A percentile compares a stretch with the other conserved stretches of the same genome.
Conservation (phyloP, 1,140 invertebrate species). For the Stegodyphus mimosarum region DNA sequence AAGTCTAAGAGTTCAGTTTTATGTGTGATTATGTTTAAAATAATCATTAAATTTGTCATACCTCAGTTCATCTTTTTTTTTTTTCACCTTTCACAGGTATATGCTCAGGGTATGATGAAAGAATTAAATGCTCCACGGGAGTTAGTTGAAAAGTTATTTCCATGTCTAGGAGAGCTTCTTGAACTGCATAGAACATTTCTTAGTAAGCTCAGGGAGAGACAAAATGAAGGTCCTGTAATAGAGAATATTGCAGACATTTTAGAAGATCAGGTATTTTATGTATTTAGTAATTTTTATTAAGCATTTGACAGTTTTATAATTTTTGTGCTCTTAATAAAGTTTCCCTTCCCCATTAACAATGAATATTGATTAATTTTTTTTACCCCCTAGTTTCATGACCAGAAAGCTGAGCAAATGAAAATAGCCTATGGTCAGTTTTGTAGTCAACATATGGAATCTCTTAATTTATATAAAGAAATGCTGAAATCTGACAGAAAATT, state of each 20-base stretch:
- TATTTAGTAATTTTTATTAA: neutral
- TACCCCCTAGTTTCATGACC: slow-evolving; percentile 66
- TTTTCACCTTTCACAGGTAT: slow-evolving; percentile 74
- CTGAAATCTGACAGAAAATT: slow-evolving; percentile 78
- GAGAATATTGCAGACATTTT: slow-evolving; percentile 86
- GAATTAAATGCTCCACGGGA: slow-evolving; percentile 77
- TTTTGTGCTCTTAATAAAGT: neutral
- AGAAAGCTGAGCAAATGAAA: slow-evolving; percentile 67
- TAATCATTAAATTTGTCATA: too few relatives aligned
- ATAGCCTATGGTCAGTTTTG: slow-evolving; percentile 88
- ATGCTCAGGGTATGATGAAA: slow-evolving; percentile 85
- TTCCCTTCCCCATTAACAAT: neutral
- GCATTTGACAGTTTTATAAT: neutral
- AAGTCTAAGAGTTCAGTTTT: too few relatives aligned
- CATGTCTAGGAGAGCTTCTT: slow-evolving; percentile 85
- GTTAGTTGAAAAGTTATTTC: slow-evolving; percentile 87
- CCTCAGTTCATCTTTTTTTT: neutral
- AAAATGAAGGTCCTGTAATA: slow-evolving; percentile 78
- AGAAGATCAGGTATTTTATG: slow-evolving; percentile 76
- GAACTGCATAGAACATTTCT: slow-evolving; percentile 88
- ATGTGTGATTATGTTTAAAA: too few relatives aligned
- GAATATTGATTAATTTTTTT: neutral
- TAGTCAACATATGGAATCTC: slow-evolving; percentile 78
- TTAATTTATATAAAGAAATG: slow-evolving; percentile 72
- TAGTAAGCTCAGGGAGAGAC: slow-evolving; percentile 79